phyloP scores from a whole-genome alignment of 2,797 vertebrate species.

The Pelobates cultripes region DNA sequence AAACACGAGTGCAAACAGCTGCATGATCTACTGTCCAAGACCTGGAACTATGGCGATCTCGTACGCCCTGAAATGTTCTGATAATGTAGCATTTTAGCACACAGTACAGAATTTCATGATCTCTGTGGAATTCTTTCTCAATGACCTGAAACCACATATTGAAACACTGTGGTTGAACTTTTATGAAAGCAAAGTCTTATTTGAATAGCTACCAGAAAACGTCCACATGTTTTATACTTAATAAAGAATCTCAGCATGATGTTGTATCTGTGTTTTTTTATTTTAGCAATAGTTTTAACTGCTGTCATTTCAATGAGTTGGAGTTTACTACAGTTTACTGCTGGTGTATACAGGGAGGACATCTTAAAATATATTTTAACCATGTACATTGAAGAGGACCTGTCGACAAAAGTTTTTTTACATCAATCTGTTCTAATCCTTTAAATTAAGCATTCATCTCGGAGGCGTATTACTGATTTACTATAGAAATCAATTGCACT shows the following conservation, averaged over 20 bases:
- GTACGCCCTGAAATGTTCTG: conserved; percentile 38
- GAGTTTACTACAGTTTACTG: neutral
- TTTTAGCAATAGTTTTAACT: neutral
- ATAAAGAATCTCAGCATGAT: conserved; percentile 13
- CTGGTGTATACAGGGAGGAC: neutral
- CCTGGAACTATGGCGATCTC: conserved; percentile 45
- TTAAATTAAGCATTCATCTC: too few relatives aligned
- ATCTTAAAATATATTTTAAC: neutral
- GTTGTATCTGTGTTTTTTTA: neutral
- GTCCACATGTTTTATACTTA: conserved; percentile 33
- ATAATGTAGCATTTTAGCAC: conserved; percentile 55
- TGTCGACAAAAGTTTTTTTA: too few relatives aligned
- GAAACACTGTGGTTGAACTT: conserved; percentile 47
- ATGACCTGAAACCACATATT: conserved; percentile 53
- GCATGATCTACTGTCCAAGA: conserved; percentile 48
- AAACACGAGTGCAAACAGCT: conserved; percentile 51
- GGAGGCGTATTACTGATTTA: too few relatives aligned
- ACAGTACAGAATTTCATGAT: conserved; percentile 34
- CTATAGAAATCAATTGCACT: too few relatives aligned
- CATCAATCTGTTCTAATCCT: too few relatives aligned
- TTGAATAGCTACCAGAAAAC: conserved; percentile 34
- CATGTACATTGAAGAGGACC: too few relatives aligned
- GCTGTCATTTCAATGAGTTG: neutral
- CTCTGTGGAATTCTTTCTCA: conserved; percentile 43
- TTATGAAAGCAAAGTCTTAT: conserved; percentile 37